Percentiles rank a stretch among this genome's conserved stretches.
Conservation (phyloP, 2,113 vertebrate genomes). For the Pedionomus torquatus region DNA sequence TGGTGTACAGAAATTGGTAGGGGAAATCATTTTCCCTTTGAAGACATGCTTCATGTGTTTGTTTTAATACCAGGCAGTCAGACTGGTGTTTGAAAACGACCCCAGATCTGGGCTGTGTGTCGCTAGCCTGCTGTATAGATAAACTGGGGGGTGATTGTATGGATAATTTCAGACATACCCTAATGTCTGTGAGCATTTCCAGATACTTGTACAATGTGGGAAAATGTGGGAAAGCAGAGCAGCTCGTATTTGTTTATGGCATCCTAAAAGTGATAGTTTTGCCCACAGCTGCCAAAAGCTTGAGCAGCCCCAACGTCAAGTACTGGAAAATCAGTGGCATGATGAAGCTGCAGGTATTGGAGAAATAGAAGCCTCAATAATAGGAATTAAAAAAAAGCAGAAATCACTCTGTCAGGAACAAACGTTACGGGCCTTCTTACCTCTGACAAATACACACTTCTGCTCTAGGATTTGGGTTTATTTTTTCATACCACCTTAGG, state of each 20-base stretch:
- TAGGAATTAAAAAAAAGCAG: background rate
- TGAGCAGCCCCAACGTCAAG: background rate
- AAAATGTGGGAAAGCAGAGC: background rate
- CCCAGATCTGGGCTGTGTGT: background rate
- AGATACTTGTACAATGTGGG: background rate
- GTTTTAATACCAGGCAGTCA: background rate
- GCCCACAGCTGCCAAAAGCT: background rate
- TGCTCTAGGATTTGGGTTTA: background rate
- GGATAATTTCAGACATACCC: background rate
- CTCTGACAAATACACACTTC: background rate
- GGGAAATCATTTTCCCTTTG: background rate
- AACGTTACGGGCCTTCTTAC: background rate
- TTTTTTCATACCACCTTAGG: background rate
- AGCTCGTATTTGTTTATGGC: accelerated
- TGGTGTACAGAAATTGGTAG: background rate
- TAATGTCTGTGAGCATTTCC: background rate
- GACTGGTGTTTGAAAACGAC: background rate
- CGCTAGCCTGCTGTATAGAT: background rate
- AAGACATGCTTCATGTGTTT: background rate
- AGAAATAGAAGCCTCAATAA: background rate
- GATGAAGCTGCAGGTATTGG: background rate
- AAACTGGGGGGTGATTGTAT: background rate
- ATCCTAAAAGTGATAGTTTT: background rate
- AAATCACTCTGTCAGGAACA: background rate
- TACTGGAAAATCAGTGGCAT: background rate